Conservation (phyloP, 2,797 vertebrate species). For the Gallinago nigripennis region DNA sequence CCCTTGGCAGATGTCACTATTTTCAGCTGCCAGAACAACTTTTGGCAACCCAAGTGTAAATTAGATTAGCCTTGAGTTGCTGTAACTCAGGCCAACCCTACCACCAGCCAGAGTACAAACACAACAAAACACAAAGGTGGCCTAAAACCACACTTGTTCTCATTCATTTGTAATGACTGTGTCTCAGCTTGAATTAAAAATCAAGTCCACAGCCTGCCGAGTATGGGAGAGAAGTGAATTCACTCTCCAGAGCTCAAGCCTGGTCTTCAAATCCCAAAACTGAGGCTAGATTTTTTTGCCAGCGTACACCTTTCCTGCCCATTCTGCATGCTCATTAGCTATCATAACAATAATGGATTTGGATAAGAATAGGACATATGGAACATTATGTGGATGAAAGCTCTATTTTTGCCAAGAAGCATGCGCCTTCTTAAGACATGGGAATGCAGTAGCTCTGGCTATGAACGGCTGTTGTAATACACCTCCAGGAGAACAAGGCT, state of each 20-base stretch:
- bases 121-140: conserved; percentile 26
- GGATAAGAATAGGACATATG: neutral
- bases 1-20: conserved; percentile 12
- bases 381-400: neutral
- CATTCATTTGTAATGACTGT: neutral
- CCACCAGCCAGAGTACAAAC: neutral
- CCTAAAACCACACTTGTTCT: neutral
- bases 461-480: neutral
- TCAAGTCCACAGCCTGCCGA: neutral
- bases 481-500: neutral
- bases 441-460: neutral
- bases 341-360: neutral
- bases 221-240: neutral
- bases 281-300: neutral
- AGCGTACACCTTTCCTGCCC: neutral
- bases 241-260: neutral
- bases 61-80: conserved; percentile 1
- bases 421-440: neutral
- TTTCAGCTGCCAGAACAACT: conserved; percentile 31
- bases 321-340: neutral
- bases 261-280: neutral
- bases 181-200: conserved; percentile 7
- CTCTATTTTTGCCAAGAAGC: neutral
- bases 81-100: neutral
- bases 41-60: conserved; percentile 24